Evolutionary conservation across 2,797 vertebrate species (phyloP).

Genomic region (Intellagama lesueurii): DNA sequence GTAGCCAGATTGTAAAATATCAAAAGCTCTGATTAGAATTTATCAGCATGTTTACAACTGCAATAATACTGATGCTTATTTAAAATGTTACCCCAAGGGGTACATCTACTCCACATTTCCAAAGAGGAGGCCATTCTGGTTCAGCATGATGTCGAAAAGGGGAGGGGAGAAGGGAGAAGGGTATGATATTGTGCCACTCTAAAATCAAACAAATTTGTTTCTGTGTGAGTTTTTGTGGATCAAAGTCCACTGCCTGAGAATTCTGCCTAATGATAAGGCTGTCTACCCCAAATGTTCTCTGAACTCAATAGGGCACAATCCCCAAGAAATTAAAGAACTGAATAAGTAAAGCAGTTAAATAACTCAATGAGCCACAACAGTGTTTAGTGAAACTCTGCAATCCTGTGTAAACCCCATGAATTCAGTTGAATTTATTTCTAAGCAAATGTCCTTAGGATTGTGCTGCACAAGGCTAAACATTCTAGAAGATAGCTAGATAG

Average conservation of each 20-base stretch:
- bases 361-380: neutral
- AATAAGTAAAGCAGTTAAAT: conserved; percentile 37
- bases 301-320: conserved; percentile 32
- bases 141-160: no score
- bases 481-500: neutral
- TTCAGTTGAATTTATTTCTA: neutral
- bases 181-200: no score
- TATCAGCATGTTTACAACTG: conserved; percentile 10
- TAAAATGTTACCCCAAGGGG: neutral
- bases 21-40: conserved; percentile 25
- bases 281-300: conserved; percentile 8
- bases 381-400: conserved; percentile 3
- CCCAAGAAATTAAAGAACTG: conserved; percentile 28
- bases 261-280: no score
- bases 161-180: no score
- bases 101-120: neutral
- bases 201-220: no score
- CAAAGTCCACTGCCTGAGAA: no score
- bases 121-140: no score
- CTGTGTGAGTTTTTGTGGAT: no score
- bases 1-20: conserved; percentile 17
- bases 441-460: neutral
- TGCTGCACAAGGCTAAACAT: neutral
- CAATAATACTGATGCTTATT: neutral
- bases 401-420: neutral